A percentile compares a stretch with the other conserved stretches of the same genome.
Evolutionary conservation across 2,113 vertebrate species (phyloP).

Genomic region (Muscicapa adusta): DNA sequence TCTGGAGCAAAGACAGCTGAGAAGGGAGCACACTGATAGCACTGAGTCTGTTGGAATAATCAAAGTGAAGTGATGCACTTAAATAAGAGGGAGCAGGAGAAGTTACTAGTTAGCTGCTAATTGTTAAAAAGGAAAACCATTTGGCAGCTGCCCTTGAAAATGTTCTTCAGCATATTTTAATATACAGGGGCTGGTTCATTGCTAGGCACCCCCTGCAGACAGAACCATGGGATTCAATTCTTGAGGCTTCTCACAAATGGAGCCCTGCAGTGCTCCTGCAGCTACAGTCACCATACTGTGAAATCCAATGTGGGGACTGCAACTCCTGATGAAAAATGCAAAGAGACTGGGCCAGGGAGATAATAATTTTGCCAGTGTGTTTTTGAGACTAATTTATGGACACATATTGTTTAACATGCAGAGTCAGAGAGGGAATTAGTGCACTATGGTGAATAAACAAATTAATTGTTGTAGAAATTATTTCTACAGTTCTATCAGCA

Average conservation of each 20-base stretch:
- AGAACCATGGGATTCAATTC: slow-evolving; percentile 38
- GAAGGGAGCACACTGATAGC: not conserved
- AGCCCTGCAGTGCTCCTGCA: not conserved
- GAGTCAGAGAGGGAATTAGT: not conserved
- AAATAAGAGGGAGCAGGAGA: not conserved
- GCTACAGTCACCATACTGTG: slow-evolving; percentile 8
- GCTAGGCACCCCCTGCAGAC: not conserved
- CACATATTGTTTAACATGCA: not conserved
- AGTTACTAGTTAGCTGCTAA: not conserved
- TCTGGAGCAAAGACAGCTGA: not conserved
- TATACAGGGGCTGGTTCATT: not conserved
- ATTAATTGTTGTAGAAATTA: slow-evolving; percentile 2
- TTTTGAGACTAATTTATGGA: slow-evolving; percentile 10
- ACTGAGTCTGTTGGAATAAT: not conserved
- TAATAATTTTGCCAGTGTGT: not conserved
- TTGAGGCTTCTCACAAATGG: not conserved
- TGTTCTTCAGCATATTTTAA: not conserved
- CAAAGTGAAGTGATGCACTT: not conserved
- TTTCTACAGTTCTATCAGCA: not conserved
- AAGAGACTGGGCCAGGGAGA: not conserved
- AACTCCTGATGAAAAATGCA: not conserved
- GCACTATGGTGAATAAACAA: not conserved
- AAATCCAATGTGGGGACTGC: not conserved
- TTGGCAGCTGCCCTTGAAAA: slow-evolving; percentile 15
- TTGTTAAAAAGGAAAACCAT: not conserved